phyloP scores from a whole-genome alignment of 1,140 invertebrate genomes.

The Lepidurus couesii region DNA sequence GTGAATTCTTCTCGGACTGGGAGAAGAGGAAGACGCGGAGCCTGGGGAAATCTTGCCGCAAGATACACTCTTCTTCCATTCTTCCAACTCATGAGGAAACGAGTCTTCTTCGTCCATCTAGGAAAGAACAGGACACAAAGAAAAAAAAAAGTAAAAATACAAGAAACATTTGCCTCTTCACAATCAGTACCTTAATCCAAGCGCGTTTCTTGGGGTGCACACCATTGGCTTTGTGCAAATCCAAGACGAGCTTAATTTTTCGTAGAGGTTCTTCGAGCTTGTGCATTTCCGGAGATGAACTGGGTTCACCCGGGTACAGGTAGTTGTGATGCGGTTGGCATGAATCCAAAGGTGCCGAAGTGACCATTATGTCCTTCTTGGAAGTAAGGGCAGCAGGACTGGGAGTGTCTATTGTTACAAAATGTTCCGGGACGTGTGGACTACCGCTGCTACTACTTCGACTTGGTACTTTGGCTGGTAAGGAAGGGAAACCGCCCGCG shows the following conservation, averaged over 20 bases:
- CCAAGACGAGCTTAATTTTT: not conserved
- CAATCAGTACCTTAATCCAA: constrained; percentile 23
- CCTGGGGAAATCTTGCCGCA: constrained; percentile 33
- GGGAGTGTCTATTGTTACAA: not conserved
- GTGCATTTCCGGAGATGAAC: not conserved
- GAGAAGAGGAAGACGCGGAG: not conserved
- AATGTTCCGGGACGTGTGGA: not conserved
- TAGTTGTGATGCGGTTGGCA: constrained; percentile 3
- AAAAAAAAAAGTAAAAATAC: not conserved
- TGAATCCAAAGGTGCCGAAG: not conserved
- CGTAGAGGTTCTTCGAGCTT: not conserved
- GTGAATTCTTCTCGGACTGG: not conserved
- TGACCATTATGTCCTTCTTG: not conserved
- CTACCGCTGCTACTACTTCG: constrained; percentile 4
- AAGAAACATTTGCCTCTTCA: not conserved
- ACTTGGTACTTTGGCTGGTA: not conserved
- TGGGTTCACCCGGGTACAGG: constrained; percentile 1
- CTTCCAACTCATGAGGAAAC: constrained; percentile 33
- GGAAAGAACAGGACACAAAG: not conserved
- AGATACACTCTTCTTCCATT: constrained; percentile 33
- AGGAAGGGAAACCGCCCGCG: not conserved
- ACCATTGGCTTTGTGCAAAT: constrained; percentile 5
- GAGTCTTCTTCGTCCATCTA: constrained; percentile 32
- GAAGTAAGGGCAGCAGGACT: not conserved
- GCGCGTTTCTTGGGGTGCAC: constrained; percentile 30